phyloP scores from a whole-genome alignment of 2,888 invertebrate genomes.

The Cephus nigrinus region DNA sequence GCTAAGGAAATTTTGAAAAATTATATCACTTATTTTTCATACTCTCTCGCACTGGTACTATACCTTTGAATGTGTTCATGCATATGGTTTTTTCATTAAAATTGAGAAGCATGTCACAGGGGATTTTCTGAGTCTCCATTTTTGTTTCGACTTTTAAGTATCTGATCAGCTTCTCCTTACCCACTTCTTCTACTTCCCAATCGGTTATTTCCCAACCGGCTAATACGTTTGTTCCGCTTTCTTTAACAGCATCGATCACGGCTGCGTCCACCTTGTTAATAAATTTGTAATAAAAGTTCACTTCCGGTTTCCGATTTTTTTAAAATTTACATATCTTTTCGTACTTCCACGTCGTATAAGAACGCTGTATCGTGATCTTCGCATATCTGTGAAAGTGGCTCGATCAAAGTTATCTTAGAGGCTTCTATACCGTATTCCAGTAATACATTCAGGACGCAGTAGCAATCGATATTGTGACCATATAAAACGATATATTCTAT shows the following conservation, averaged over 20 bases:
- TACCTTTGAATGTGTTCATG: conserved; percentile 66
- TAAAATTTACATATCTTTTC: conserved; percentile 33
- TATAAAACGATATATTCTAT: conserved; percentile 72
- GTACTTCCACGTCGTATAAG: conserved; percentile 64
- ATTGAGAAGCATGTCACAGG: conserved; percentile 71
- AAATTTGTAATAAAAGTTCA: neutral
- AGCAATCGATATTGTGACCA: conserved; percentile 75
- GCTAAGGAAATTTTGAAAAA: conserved; percentile 59
- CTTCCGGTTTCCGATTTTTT: neutral
- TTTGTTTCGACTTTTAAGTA: conserved; percentile 69
- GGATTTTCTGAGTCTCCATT: conserved; percentile 63
- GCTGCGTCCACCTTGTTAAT: conserved; percentile 68
- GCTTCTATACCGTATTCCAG: conserved; percentile 71
- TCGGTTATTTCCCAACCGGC: conserved; percentile 70
- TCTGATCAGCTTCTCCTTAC: conserved; percentile 51
- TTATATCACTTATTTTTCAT: neutral
- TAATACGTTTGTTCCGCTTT: conserved; percentile 67
- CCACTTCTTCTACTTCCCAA: conserved; percentile 64
- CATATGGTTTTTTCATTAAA: conserved; percentile 71
- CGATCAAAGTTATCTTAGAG: conserved; percentile 72
- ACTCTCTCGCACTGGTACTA: too few relatives aligned
- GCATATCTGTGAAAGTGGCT: conserved; percentile 65
- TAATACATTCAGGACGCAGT: conserved; percentile 75
- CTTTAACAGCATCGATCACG: conserved; percentile 64
- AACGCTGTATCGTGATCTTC: conserved; percentile 45